Evolutionary conservation across 92 coral and sea anemone genomes (phyloP).

Genomic region (Meandrina meandrites): DNA sequence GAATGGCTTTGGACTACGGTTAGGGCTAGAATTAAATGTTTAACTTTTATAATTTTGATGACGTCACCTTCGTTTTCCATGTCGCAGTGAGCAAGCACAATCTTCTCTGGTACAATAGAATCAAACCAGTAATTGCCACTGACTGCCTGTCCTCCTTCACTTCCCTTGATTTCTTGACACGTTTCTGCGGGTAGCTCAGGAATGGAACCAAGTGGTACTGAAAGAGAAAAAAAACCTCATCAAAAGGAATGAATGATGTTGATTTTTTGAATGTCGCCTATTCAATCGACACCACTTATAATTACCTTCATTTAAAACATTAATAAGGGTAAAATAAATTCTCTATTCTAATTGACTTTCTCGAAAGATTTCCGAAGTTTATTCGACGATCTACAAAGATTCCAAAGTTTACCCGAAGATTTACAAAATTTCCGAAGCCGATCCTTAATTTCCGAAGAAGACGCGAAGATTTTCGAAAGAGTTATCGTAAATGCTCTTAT

Average conservation of each 20-base stretch:
- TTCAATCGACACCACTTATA: too few relatives aligned
- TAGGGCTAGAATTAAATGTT: too few relatives aligned
- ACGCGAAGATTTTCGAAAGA: not conserved
- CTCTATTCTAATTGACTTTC: not conserved
- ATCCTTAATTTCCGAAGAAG: not conserved
- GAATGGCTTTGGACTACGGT: too few relatives aligned
- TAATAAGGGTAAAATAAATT: too few relatives aligned
- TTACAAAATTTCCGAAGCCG: not conserved
- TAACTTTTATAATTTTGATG: too few relatives aligned
- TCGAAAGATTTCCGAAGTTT: not conserved
- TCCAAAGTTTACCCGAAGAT: not conserved
- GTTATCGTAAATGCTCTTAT: not conserved
- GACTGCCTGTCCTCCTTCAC: slow-evolving; percentile 8
- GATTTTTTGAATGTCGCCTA: too few relatives aligned
- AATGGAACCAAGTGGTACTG: slow-evolving; percentile 37
- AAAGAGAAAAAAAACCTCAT: not conserved
- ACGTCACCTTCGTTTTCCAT: slow-evolving; percentile 18
- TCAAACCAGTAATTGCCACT: slow-evolving; percentile 26
- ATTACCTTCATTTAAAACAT: too few relatives aligned
- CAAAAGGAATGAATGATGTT: too few relatives aligned
- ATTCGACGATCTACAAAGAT: not conserved
- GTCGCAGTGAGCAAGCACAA: slow-evolving; percentile 10
- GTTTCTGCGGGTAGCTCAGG: slow-evolving; percentile 31
- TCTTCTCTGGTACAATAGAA: not conserved
- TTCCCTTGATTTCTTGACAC: slow-evolving; percentile 9